Evolutionary conservation across 2,888 invertebrate genomes (phyloP).

Genomic region (Leucophenga maculata): DNA sequence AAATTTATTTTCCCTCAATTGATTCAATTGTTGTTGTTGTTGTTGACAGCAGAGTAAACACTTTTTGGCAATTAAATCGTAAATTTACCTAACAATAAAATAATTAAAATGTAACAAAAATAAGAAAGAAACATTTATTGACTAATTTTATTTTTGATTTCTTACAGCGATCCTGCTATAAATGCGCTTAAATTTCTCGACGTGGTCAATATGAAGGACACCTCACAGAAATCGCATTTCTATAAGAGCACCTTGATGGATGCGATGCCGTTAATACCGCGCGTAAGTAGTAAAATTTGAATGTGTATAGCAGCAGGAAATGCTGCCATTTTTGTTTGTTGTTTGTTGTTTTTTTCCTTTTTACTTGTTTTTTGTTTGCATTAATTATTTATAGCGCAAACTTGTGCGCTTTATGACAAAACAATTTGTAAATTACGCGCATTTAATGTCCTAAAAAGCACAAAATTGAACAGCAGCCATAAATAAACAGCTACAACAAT

Average conservation of each 20-base stretch:
- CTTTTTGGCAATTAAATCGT: constrained; percentile 52
- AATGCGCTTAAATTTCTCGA: constrained; percentile 94
- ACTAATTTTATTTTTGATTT: neutral
- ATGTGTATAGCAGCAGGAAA: neutral
- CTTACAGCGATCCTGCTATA: constrained; percentile 86
- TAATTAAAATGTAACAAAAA: constrained; percentile 11
- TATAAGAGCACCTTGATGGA: constrained; percentile 90
- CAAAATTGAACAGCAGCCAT: constrained; percentile 24
- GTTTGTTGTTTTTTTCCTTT: neutral
- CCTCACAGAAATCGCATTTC: constrained; percentile 89
- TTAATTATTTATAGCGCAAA: constrained; percentile 57
- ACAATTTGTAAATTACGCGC: constrained; percentile 57
- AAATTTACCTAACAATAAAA: constrained; percentile 52
- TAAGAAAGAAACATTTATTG: neutral
- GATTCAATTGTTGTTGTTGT: neutral
- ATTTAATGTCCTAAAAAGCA: constrained; percentile 49
- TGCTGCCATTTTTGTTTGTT: neutral
- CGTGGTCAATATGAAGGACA: constrained; percentile 92
- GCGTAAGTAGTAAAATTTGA: constrained; percentile 75
- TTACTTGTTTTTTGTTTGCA: constrained; percentile 33
- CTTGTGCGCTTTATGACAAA: constrained; percentile 50
- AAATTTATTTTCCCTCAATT: neutral
- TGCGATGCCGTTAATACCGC: constrained; percentile 88
- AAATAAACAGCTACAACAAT: constrained; percentile 29
- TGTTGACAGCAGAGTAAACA: constrained; percentile 28